Conservation (phyloP, 1,140 invertebrate species). For the Cherax destructor region DNA sequence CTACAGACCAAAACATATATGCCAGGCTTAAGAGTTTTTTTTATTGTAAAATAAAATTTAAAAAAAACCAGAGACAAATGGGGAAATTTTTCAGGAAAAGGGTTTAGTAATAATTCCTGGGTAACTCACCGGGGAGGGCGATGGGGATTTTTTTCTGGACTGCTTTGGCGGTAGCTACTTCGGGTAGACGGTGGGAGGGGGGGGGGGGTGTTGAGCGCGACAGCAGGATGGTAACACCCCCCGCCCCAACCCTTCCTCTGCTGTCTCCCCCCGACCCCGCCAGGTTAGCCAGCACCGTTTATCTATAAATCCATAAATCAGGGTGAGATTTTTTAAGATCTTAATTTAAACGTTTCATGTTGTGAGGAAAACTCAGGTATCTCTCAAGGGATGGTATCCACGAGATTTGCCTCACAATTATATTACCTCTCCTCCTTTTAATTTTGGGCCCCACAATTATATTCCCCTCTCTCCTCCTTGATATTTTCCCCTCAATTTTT, state of each 20-base stretch:
- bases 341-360: neutral
- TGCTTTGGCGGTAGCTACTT: slow-evolving; percentile 82
- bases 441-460: too few species aligned
- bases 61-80: too few species aligned
- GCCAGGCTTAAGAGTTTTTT: too few species aligned
- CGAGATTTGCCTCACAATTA: too few species aligned
- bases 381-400: too few species aligned
- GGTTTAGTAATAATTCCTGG: neutral
- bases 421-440: too few species aligned
- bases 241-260: slow-evolving; percentile 75
- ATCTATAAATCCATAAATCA: slow-evolving; percentile 74
- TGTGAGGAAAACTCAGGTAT: too few species aligned
- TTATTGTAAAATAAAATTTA: too few species aligned
- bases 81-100: too few species aligned
- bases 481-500: too few species aligned
- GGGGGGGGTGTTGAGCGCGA: slow-evolving; percentile 83
- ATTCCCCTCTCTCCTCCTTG: too few species aligned
- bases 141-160: slow-evolving; percentile 91
- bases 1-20: too few species aligned
- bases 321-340: neutral
- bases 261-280: slow-evolving; percentile 81
- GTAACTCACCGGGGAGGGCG: slow-evolving; percentile 83
- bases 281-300: slow-evolving; percentile 88
- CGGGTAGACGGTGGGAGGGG: slow-evolving; percentile 75
- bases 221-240: slow-evolving; percentile 84